phyloP scores from a whole-genome alignment of 2,797 vertebrate genomes.

The Gymnocypris eckloni region DNA sequence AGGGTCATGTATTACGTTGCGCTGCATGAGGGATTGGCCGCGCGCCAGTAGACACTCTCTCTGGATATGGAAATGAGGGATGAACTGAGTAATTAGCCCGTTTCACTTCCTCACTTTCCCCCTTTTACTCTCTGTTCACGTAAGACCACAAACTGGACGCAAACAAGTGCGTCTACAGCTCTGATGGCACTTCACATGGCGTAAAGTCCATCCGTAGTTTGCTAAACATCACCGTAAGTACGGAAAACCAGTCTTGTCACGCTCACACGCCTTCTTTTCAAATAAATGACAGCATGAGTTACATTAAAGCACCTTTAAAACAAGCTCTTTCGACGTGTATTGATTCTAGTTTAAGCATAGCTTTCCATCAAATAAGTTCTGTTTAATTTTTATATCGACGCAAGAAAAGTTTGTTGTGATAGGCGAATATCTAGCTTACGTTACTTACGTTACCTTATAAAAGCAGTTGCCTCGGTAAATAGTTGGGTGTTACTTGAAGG shows the following conservation, averaged over 20 bases:
- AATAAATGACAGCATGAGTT: conserved; percentile 28
- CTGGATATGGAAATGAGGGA: conserved; percentile 91
- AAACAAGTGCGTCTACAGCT: conserved; percentile 49
- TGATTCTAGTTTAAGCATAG: background rate
- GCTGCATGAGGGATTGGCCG: conserved; percentile 85
- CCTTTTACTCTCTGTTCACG: conserved; percentile 68
- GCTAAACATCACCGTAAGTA: conserved; percentile 30
- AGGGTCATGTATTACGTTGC: conserved; percentile 90
- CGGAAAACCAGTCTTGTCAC: conserved; percentile 19
- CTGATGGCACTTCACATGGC: conserved; percentile 31
- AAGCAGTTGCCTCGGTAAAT: background rate
- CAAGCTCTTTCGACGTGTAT: conserved; percentile 5
- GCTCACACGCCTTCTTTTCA: conserved; percentile 19
- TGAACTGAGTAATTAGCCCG: conserved; percentile 65
- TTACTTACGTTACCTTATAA: background rate
- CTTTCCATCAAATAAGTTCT: background rate
- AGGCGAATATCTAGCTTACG: background rate
- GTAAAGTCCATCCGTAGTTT: conserved; percentile 38
- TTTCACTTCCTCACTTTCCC: conserved; percentile 78
- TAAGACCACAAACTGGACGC: conserved; percentile 49
- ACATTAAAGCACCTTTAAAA: conserved; percentile 19
- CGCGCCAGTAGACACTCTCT: conserved; percentile 84
- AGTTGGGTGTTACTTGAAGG: background rate
- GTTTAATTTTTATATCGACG: background rate
- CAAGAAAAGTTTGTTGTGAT: conserved; percentile 10